Base-by-base conservation (phyloP, 2,888 invertebrate species). In the Tenthredo distinguenda region DNA sequence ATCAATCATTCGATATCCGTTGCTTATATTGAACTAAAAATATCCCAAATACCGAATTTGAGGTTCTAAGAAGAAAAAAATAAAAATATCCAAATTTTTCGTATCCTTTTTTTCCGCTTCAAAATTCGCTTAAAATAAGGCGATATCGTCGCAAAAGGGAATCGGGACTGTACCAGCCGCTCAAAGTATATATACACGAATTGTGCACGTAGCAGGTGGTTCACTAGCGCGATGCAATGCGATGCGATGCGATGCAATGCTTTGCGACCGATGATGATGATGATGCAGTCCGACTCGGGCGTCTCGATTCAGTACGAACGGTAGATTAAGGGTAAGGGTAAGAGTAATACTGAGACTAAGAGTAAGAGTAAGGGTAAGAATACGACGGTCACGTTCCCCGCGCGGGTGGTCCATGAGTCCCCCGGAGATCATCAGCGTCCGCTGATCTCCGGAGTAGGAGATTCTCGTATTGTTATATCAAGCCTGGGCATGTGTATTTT, bases 371-470 rank as follows among this genome's bases (percentile, higher is more conserved):
- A 15, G 47, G 40, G 81, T 31, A 26, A 21, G 37, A 62, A 62
- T 31, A 15, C 18, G 77, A 77, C 77, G 55, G 55, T 77, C 77
- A 77, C 77, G 77, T 77, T 77, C 77, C 55, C 81, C 81, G 81
- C 40, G 62, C 81, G 81, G 81, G 81, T 81, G 81, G 81, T 81
- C 81, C 81, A 40, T 55, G 50, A 55, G 50, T 55, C 77, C 77
- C 18, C 55, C 10, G 31, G 47, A 50, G 50, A 55, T 77, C 50
- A 50, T 55, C 34, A 26, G 21, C 31, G 34, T 79, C 86, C 87
- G 85, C 77, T 87, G 87, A 87, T 87, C 86, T 74, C 62, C 62
- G 12, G 12, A 31, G 62, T 31, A 62, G 26, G 26, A 62, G 26
- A 62, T 62, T 62, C 62, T 62, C 26, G 62, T 62, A 62, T 62